These are phyloP conservation scores for Anarhynchus alexandrinus DNA, from an alignment of 2,113 vertebrate genomes.

Conservation along the genomic window DNA sequence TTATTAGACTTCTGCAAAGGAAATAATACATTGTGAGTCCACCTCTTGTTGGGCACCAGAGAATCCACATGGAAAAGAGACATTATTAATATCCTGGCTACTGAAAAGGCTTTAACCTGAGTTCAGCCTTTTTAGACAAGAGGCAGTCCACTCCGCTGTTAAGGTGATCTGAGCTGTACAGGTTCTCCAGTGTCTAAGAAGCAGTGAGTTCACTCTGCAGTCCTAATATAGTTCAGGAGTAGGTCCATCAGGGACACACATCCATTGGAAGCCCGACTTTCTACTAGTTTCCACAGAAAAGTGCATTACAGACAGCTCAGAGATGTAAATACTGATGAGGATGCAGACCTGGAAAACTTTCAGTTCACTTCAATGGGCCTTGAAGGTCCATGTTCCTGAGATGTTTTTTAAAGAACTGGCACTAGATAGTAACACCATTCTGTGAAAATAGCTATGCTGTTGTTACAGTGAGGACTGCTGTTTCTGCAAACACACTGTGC, in stretches of 20 bases:
- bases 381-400: not conserved
- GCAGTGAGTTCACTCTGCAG: not conserved
- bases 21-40: not conserved
- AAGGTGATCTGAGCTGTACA: not conserved
- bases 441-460: not conserved
- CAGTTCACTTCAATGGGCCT: not conserved
- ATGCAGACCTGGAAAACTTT: not conserved
- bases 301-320: not conserved
- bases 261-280: not conserved
- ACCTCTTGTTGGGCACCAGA: not conserved
- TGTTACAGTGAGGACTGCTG: not conserved
- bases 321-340: not conserved
- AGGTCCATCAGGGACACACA: not conserved
- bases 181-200: not conserved
- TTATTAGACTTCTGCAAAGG: not conserved
- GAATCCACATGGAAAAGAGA: not conserved
- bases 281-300: not conserved
- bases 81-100: not conserved
- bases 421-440: not conserved
- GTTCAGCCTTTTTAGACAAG: not conserved
- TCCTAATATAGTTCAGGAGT: not conserved
- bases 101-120: not conserved
- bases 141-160: not conserved
- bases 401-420: not conserved
- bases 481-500: not conserved